phyloP scores from a whole-genome alignment of 2,113 vertebrate species.

The Burhinus oedicnemus region DNA sequence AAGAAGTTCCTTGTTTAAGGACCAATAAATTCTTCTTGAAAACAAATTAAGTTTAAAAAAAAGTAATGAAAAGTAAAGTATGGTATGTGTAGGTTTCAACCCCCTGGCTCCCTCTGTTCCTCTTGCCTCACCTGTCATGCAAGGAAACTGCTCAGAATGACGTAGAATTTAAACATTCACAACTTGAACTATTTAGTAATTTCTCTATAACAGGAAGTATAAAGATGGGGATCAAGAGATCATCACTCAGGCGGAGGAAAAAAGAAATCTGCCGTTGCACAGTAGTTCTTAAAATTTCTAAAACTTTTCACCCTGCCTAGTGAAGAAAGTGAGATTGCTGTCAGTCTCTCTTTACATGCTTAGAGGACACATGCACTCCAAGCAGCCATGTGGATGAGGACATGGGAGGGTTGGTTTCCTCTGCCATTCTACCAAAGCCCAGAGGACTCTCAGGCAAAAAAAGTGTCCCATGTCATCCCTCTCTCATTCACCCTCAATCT shows the following conservation, averaged over 20 bases:
- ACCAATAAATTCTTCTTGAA: not conserved
- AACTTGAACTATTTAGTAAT: not conserved
- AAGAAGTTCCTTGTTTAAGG: not conserved
- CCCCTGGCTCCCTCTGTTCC: not conserved
- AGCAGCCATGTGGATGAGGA: not conserved
- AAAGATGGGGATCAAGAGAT: not conserved
- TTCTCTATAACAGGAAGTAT: not conserved
- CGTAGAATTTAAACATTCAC: not conserved
- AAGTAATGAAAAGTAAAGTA: not conserved
- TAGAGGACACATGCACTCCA: not conserved
- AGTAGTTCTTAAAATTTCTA: not conserved
- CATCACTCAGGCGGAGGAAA: not conserved
- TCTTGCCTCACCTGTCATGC: not conserved
- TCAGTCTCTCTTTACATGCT: not conserved
- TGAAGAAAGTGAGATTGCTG: not conserved
- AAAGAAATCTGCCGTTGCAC: not conserved
- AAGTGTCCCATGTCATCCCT: fast-evolving
- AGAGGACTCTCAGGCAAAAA: not conserved
- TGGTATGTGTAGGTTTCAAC: not conserved
- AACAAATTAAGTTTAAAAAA: not conserved
- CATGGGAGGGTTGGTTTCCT: not conserved
- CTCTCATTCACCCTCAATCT: not conserved
- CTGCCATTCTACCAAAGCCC: not conserved
- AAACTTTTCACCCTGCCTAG: not conserved
- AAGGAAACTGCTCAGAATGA: not conserved